phyloP scores from a whole-genome alignment of 2,888 invertebrate species.

The Colletes collaris region DNA sequence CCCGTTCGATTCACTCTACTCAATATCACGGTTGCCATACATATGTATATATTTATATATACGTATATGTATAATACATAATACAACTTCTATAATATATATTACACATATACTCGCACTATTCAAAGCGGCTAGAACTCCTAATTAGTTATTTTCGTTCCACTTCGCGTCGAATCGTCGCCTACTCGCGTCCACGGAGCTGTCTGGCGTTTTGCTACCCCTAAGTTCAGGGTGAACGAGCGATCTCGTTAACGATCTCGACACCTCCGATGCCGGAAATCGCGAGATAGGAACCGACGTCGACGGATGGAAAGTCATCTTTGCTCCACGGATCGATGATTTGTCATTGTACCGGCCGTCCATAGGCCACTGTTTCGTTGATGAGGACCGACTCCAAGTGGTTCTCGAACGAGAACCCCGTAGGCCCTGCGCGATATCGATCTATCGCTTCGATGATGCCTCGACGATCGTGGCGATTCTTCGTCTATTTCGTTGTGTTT shows the following conservation, averaged over 20 bases:
- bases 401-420: slow-evolving; percentile 43
- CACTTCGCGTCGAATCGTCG: slow-evolving; percentile 23
- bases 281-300: slow-evolving; percentile 18
- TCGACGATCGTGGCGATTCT: not conserved
- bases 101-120: slow-evolving; percentile 33
- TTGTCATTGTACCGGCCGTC: slow-evolving; percentile 57
- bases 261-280: not conserved
- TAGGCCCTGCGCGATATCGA: slow-evolving; percentile 50
- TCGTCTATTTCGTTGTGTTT: slow-evolving; percentile 42
- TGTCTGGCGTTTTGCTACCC: too few relatives aligned
- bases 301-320: slow-evolving; percentile 21
- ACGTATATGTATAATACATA: slow-evolving; percentile 11
- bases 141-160: slow-evolving; percentile 59
- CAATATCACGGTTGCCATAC: slow-evolving; percentile 15
- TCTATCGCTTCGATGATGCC: slow-evolving; percentile 20
- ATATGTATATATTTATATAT: slow-evolving; percentile 33
- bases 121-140: slow-evolving; percentile 64
- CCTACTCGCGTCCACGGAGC: not conserved
- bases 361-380: slow-evolving; percentile 70
- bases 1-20: slow-evolving; percentile 8
- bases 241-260: too few relatives aligned
- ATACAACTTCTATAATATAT: not conserved
- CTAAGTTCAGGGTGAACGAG: too few relatives aligned
- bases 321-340: slow-evolving; percentile 46
- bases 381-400: slow-evolving; percentile 53